Base-by-base conservation (phyloP, 2,888 invertebrate species). In the Mythimna lalbum region DNA sequence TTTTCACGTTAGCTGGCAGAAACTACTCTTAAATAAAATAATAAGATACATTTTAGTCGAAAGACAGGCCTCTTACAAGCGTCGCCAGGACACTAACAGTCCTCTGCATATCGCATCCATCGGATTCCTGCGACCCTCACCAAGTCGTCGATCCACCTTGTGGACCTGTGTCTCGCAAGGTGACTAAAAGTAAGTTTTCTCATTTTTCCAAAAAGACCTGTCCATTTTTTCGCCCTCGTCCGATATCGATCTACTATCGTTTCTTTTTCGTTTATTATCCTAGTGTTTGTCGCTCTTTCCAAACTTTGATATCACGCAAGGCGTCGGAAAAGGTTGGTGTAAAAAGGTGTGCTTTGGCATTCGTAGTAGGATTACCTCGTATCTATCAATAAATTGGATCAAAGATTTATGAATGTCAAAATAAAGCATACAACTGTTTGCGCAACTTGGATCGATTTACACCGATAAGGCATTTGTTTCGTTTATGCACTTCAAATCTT, bases 381-480 rank as follows among this genome's bases (percentile, higher is more conserved):
- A 39, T 14, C 17, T 43, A 43, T 43, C 43, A 43, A 43, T 43
- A 43, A 43, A 43, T 6, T 6, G 5, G 17, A 59, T 6, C 39
- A 50, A 23, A 52, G 39, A 50, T 23, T 68, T 43, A 14, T 23
- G 23, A 68, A 31, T 21, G 14, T 3, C 67, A 50, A 9, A 23
- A 14, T 49, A 49, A 36, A 12, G 1, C 33, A 33, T 31, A 49
- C 12, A 0, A 53, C 0, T 49, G 33, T 47, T 14, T 33, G 19
- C 36, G 3, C 27, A 6, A 57, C 14, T 61, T 55, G 19, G 2
- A 67, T 33, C 7, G n/a, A 2, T 21, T 14, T 47, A 27, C 12
- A 47, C 23, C 36, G 55, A 76, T 21, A 57, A 61, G 7, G n/a
- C 27, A 21, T 62, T 64, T 69, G 55, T 56, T 64, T 19, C 21